Conservation (phyloP, 2,888 invertebrate genomes). For the Chouioia cunea region DNA sequence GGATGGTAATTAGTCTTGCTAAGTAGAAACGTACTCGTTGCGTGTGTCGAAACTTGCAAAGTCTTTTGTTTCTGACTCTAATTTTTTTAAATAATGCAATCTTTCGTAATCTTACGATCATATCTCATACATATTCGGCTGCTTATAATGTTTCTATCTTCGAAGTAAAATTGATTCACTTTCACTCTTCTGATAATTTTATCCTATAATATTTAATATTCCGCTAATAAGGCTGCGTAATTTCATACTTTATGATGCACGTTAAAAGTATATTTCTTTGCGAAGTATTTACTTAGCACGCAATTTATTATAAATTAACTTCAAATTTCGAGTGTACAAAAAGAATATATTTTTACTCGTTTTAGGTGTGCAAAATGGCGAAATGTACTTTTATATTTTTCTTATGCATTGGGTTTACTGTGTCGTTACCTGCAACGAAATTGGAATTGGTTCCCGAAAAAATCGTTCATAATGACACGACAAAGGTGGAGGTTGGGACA, state of each 20-base stretch:
- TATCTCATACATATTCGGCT: too few relatives aligned
- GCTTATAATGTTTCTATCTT: too few relatives aligned
- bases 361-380: constrained; percentile 22
- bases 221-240: too few relatives aligned
- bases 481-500: constrained; percentile 26
- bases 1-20: neutral
- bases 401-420: constrained; percentile 19
- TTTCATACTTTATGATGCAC: too few relatives aligned
- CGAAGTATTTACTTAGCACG: too few relatives aligned
- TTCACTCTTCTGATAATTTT: too few relatives aligned
- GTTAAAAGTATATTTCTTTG: too few relatives aligned
- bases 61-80: constrained; percentile 16
- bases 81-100: neutral
- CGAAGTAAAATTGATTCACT: too few relatives aligned
- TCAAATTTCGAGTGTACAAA: neutral
- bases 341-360: neutral
- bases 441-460: constrained; percentile 8
- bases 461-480: neutral
- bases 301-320: neutral
- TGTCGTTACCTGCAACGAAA: constrained; percentile 31
- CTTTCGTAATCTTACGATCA: too few relatives aligned
- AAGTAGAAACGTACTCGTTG: neutral
- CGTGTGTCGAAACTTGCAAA: neutral
- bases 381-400: constrained; percentile 2
- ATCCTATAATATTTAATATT: too few relatives aligned